phyloP scores from a whole-genome alignment of 1,140 invertebrate species.

The Oncopeltus fasciatus region DNA sequence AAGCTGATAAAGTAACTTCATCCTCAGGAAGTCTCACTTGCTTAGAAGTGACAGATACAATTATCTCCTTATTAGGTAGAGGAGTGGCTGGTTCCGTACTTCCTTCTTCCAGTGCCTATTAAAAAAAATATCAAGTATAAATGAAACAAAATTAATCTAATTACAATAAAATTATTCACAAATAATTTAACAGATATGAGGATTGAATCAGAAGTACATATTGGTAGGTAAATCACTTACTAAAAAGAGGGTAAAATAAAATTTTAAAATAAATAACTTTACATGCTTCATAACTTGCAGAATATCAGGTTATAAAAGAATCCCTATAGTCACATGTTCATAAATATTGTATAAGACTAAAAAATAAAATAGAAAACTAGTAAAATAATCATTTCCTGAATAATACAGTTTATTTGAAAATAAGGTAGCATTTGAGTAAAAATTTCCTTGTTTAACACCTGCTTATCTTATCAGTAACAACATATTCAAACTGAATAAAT shows the following conservation, averaged over 20 bases:
- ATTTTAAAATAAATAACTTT: too few relatives aligned
- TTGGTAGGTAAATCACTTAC: neutral
- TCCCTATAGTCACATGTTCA: neutral
- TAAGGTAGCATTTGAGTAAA: neutral
- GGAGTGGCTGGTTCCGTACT: conserved; percentile 20
- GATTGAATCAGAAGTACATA: too few relatives aligned
- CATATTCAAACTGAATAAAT: too few relatives aligned
- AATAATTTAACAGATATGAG: too few relatives aligned
- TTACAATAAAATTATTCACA: too few relatives aligned
- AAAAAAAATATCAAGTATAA: conserved; percentile 27
- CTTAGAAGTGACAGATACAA: conserved; percentile 64
- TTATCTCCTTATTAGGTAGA: conserved; percentile 44
- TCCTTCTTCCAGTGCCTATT: neutral
- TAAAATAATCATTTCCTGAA: neutral
- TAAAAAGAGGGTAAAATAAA: too few relatives aligned
- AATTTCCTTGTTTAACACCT: neutral
- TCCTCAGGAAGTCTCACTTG: conserved; percentile 52
- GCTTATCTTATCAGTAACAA: too few relatives aligned
- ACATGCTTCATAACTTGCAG: too few relatives aligned
- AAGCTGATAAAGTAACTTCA: conserved; percentile 61
- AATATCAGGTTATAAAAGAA: neutral
- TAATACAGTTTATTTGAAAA: neutral
- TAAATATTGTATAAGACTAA: neutral
- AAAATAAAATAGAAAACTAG: neutral
- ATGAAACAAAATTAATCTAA: conserved; percentile 17